Percentiles rank a stretch among this genome's conserved stretches.
Conservation (phyloP, 2,888 invertebrate genomes). For the Caenorhabditis sp. region DNA sequence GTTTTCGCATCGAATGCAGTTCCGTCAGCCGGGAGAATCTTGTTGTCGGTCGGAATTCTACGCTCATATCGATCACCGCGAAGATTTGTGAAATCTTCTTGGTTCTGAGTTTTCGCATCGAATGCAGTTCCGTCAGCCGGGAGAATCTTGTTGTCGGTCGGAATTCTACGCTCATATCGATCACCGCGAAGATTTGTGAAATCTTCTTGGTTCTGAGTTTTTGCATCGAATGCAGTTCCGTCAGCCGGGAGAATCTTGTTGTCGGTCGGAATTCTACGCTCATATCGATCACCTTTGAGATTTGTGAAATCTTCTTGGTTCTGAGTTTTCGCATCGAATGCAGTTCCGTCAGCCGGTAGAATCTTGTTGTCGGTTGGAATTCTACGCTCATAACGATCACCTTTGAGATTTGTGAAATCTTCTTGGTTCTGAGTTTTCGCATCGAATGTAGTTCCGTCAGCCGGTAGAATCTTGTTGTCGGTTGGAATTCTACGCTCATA, state of each 20-base stretch:
- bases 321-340: slow-evolving; percentile 30
- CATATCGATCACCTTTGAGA: slow-evolving; percentile 47
- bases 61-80: slow-evolving; percentile 37
- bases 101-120: slow-evolving; percentile 19
- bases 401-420: slow-evolving; percentile 29
- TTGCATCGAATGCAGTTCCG: slow-evolving; percentile 36
- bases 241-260: slow-evolving; percentile 50
- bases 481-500: slow-evolving; percentile 20
- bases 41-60: slow-evolving; percentile 36
- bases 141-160: slow-evolving; percentile 23
- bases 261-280: slow-evolving; percentile 41
- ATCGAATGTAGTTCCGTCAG: slow-evolving; percentile 20
- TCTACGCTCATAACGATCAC: slow-evolving; percentile 43
- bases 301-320: slow-evolving; percentile 36
- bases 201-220: slow-evolving; percentile 41
- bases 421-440: slow-evolving; percentile 22
- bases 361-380: slow-evolving; percentile 44
- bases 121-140: slow-evolving; percentile 31
- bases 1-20: slow-evolving; percentile 22
- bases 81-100: slow-evolving; percentile 15
- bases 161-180: slow-evolving; percentile 15
- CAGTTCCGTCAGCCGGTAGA: slow-evolving; percentile 14
- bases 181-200: slow-evolving; percentile 42
- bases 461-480: slow-evolving; percentile 29
- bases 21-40: slow-evolving; percentile 41